These are phyloP conservation scores for Stichopus horrens DNA, from an alignment of 53 echinoderm and acorn worm genomes.

Conservation along the genomic window DNA sequence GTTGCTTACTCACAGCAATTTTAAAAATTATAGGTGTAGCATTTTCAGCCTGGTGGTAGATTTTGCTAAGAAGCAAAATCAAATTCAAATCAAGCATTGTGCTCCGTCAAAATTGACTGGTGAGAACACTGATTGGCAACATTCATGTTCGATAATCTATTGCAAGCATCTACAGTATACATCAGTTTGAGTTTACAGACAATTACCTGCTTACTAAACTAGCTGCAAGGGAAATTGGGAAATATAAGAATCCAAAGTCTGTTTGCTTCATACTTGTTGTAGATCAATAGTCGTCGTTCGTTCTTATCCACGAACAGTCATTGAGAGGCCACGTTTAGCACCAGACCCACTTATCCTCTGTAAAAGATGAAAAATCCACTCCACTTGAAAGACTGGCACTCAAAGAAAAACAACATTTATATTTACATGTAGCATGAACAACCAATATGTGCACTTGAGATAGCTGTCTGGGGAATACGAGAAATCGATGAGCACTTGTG, in stretches of 20 bases:
- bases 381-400: too few species aligned
- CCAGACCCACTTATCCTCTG: conserved; percentile 83
- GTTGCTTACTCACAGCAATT: too few species aligned
- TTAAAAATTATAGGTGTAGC: too few species aligned
- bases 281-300: conserved; percentile 88
- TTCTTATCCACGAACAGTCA: conserved; percentile 94
- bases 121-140: not conserved
- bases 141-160: not conserved
- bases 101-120: not conserved
- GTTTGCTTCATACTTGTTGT: conserved; percentile 75
- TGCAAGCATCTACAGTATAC: not conserved
- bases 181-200: not conserved
- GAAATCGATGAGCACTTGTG: too few species aligned
- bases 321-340: conserved; percentile 91
- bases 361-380: conserved; percentile 25
- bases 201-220: conserved; percentile 85
- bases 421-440: too few species aligned
- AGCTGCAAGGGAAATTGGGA: conserved; percentile 83
- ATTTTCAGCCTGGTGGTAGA: too few species aligned
- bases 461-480: too few species aligned
- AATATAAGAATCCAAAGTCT: conserved; percentile 83
- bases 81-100: not conserved
- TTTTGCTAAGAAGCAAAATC: too few species aligned
- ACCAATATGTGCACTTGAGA: too few species aligned
- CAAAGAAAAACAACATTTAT: too few species aligned